A percentile compares a stretch with the other conserved stretches of the same genome.
Conservation (phyloP, 2,113 vertebrate genomes). For the Otolemur garnettii region DNA sequence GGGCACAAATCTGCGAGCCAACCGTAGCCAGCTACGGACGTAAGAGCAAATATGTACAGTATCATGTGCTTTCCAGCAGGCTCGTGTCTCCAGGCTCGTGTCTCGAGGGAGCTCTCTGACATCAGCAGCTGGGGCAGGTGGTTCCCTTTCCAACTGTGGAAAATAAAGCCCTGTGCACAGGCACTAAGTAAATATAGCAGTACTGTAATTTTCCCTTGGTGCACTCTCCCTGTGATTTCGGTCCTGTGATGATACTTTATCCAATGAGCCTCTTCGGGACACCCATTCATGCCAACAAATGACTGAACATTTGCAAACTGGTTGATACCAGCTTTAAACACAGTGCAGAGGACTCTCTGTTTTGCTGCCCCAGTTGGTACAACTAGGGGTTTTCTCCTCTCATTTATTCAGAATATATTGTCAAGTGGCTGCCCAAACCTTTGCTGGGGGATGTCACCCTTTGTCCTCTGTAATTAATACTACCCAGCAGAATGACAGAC, state of each 20-base stretch:
- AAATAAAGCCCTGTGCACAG: slow-evolving; percentile 80
- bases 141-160: slow-evolving; percentile 87
- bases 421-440: slow-evolving; percentile 63
- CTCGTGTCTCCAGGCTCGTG: slow-evolving; percentile 83
- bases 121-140: slow-evolving; percentile 88
- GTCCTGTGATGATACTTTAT: slow-evolving; percentile 84
- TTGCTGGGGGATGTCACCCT: slow-evolving; percentile 66
- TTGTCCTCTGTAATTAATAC: slow-evolving; percentile 79
- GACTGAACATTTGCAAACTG: slow-evolving; percentile 75
- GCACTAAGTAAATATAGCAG: slow-evolving; percentile 85
- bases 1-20: slow-evolving; percentile 80
- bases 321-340: slow-evolving; percentile 72
- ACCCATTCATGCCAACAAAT: slow-evolving; percentile 74
- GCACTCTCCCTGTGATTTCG: slow-evolving; percentile 79
- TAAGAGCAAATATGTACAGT: slow-evolving; percentile 88
- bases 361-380: slow-evolving; percentile 73
- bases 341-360: slow-evolving; percentile 72
- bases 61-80: slow-evolving; percentile 87
- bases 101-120: slow-evolving; percentile 89
- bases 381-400: slow-evolving; percentile 65
- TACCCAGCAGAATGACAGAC: slow-evolving; percentile 81
- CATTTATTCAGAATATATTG: slow-evolving; percentile 67
- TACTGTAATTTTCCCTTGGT: slow-evolving; percentile 83
- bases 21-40: slow-evolving; percentile 85
- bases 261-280: slow-evolving; percentile 78